Percentiles rank a stretch among this genome's conserved stretches.
phyloP scores from a whole-genome alignment of 2,888 invertebrate genomes.

The Ypsolopha sequella region DNA sequence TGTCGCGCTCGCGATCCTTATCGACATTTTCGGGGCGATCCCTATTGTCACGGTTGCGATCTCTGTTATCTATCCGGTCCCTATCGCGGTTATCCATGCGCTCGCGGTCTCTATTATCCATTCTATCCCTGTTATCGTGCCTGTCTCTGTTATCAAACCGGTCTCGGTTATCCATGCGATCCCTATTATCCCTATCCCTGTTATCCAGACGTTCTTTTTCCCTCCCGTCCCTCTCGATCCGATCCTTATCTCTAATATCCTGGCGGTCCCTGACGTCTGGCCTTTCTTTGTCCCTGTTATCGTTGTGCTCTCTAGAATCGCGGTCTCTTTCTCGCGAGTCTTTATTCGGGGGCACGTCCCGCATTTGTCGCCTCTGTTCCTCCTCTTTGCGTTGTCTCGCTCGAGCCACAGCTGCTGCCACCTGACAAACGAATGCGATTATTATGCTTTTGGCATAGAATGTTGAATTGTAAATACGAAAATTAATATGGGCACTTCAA shows the following conservation, averaged over 20 bases:
- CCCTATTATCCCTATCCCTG: conserved; percentile 26
- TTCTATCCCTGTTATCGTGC: conserved; percentile 9
- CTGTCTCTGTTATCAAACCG: conserved; percentile 9
- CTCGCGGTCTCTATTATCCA: conserved; percentile 17
- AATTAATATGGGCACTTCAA: too few species aligned
- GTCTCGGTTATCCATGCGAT: conserved; percentile 11
- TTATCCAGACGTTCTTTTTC: conserved; percentile 28
- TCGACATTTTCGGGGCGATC: conserved; percentile 29
- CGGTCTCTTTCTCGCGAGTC: conserved; percentile 32
- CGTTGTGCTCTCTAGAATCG: too few species aligned
- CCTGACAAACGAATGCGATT: conserved; percentile 16
- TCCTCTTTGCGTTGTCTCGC: conserved; percentile 90
- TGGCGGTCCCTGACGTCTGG: conserved; percentile 24
- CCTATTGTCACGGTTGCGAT: conserved; percentile 32
- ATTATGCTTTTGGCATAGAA: too few species aligned
- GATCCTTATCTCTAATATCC: conserved; percentile 43
- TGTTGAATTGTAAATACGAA: too few species aligned
- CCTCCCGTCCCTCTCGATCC: conserved; percentile 12
- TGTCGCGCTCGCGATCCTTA: conserved; percentile 29
- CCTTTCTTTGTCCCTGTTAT: conserved; percentile 33
- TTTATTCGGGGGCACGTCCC: conserved; percentile 35
- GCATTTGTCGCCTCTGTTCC: conserved; percentile 80
- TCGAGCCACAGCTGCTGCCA: conserved; percentile 84
- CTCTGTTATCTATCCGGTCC: conserved; percentile 37
- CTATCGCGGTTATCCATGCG: conserved; percentile 26